Evolutionary conservation across 2,888 invertebrate genomes (phyloP).

Genomic region (Agrochola litura): DNA sequence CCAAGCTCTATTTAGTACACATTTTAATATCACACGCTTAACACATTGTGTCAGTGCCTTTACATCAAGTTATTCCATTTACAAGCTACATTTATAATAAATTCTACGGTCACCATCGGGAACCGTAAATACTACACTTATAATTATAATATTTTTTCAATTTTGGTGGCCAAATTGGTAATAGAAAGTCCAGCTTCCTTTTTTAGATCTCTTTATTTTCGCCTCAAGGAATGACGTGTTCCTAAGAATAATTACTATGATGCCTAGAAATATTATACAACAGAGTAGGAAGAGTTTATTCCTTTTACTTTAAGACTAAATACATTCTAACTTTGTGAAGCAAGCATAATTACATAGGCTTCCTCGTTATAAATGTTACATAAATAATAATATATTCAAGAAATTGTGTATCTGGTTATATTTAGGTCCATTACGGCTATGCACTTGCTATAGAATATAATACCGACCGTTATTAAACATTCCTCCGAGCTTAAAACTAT

Average conservation of each 20-base stretch:
- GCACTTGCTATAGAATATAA: conserved; percentile 6
- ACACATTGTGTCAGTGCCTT: conserved; percentile 52
- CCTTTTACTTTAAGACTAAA: conserved; percentile 5
- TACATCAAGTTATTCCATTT: conserved; percentile 37
- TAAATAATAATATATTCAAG: conserved; percentile 15
- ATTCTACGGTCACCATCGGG: conserved; percentile 33
- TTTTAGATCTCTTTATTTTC: conserved; percentile 14
- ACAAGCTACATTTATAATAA: conserved; percentile 35
- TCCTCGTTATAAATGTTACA: conserved; percentile 8
- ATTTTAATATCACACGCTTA: conserved; percentile 36
- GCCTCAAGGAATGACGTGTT: conserved; percentile 29
- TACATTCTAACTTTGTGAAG: conserved; percentile 12
- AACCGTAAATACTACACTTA: conserved; percentile 40
- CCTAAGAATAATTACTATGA: conserved; percentile 33
- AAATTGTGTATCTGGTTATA: conserved; percentile 23
- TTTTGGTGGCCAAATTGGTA: conserved; percentile 41
- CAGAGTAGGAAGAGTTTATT: conserved; percentile 24
- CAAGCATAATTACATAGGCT: conserved; percentile 15
- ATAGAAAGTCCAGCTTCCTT: conserved; percentile 65
- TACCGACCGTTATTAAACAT: conserved; percentile 21
- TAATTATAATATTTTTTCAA: conserved; percentile 28
- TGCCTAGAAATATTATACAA: conserved; percentile 49
- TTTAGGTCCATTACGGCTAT: neutral
- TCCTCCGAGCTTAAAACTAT: conserved; percentile 25
- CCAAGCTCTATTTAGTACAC: conserved; percentile 41